Conservation (phyloP, 2,113 vertebrate genomes). For the Pristiophorus japonicus region DNA sequence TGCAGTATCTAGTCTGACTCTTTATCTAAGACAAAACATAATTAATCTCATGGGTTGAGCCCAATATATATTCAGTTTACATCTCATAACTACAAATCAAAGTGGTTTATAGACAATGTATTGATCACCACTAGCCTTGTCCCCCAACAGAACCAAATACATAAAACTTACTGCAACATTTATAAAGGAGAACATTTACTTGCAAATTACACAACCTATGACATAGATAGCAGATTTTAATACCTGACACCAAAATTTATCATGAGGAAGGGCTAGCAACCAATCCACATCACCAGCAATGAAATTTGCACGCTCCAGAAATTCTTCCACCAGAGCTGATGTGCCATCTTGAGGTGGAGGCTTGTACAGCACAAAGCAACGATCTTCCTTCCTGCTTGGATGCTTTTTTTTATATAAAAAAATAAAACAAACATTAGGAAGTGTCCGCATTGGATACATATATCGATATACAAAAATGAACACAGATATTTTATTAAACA, state of each 20-base stretch:
- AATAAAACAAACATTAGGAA: background rate
- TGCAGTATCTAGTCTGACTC: too few relatives aligned
- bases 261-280: conserved; percentile 83
- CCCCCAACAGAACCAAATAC: background rate
- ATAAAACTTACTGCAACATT: background rate
- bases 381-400: conserved; percentile 75
- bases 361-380: conserved; percentile 80
- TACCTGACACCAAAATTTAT: conserved; percentile 98
- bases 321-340: conserved; percentile 77
- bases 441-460: background rate
- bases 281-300: conserved; percentile 84
- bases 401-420: conserved; percentile 59
- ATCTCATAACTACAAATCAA: too few relatives aligned
- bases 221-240: conserved; percentile 28
- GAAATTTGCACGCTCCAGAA: conserved; percentile 78
- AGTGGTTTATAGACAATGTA: background rate
- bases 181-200: background rate
- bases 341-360: conserved; percentile 65
- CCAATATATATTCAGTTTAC: background rate
- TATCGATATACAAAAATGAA: background rate
- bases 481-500: background rate
- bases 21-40: too few relatives aligned
- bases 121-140: background rate
- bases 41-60: background rate
- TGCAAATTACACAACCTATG: too few relatives aligned